These are phyloP conservation scores for Cheilosia vulpina DNA, from an alignment of 2,888 invertebrate species.

Conservation along the genomic window DNA sequence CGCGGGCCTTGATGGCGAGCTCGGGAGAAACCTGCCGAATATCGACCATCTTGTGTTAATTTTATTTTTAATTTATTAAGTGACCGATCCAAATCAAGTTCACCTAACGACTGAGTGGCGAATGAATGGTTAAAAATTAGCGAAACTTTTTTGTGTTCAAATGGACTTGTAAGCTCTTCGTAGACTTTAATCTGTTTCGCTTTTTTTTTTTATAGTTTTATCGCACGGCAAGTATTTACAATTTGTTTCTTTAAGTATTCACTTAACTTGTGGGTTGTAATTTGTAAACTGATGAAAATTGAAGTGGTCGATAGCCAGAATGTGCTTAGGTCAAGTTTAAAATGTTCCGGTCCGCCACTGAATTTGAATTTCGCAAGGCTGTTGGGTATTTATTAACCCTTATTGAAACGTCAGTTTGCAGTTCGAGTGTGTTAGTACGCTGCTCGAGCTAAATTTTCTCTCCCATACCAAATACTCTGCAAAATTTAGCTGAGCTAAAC, in stretches of 20 bases:
- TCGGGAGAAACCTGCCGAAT: conserved; percentile 78
- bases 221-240: neutral
- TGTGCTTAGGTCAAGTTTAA: too few relatives aligned
- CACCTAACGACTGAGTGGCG: conserved; percentile 4
- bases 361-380: too few relatives aligned
- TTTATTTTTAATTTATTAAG: neutral
- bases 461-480: too few relatives aligned
- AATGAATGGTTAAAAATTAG: neutral
- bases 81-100: neutral
- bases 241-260: too few relatives aligned
- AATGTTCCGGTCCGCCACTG: too few relatives aligned
- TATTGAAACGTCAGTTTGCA: too few relatives aligned
- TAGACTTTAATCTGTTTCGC: neutral
- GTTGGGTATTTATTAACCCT: too few relatives aligned
- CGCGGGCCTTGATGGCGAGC: conserved; percentile 81
- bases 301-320: neutral
- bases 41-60: conserved; percentile 72
- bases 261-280: neutral
- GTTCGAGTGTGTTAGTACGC: too few relatives aligned
- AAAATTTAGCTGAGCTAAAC: too few relatives aligned
- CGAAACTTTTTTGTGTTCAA: neutral
- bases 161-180: neutral
- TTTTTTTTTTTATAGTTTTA: neutral
- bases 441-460: too few relatives aligned
- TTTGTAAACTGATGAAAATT: neutral